Evolutionary conservation across 2,113 vertebrate species (phyloP), one percentile per base, ranked within the genome.

Genomic region (Octodon degus): DNA sequence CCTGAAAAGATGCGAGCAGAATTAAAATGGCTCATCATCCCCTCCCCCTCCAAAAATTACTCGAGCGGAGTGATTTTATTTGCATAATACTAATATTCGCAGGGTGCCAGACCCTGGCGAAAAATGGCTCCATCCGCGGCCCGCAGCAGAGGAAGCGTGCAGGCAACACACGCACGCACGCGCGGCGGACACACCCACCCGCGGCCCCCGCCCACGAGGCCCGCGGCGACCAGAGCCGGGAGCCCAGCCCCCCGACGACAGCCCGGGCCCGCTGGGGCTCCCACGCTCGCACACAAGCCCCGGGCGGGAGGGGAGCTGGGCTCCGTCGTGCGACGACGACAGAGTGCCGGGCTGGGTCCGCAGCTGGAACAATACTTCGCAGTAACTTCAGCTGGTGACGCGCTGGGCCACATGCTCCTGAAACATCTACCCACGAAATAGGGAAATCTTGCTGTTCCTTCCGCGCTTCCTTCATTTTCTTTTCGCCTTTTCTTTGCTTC

Each of bases 181-280:
- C 70, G 91, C 30, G 81, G 60, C 7, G 34, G 97, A 97, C 97
- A 97, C 97, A 97, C 96, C 97, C 97, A 95, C 94, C 89, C 94
- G 17, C 82, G 89, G 96, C 97, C 94, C 84, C 94, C 80, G 43
- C 96, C 96, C 95, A 88, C 24, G 94, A 2, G 17, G 55, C 3
- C 5, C 55, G 50, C 16, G 55, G 55, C 55, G 16, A 14, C 55
- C 3, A 14, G 55, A 55, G 55, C 55, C 55, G 11, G 55, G 12
- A 16, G 55, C 55, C 55, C 55, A 58, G 55, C 55, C 55, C 55
- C 55, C 55, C 16, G 55, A 58, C 55, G 16, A 16, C 55, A 16
- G 55, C 55, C 14, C 2, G 55, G 55, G 16, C 55, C 16, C 3
- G 14, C 55, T 17, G 55, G 17, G 55, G 37, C 19, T 19, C 60